These are phyloP conservation scores for Micromesistius poutassou DNA, from an alignment of 2,797 vertebrate species.

Conservation along the genomic window DNA sequence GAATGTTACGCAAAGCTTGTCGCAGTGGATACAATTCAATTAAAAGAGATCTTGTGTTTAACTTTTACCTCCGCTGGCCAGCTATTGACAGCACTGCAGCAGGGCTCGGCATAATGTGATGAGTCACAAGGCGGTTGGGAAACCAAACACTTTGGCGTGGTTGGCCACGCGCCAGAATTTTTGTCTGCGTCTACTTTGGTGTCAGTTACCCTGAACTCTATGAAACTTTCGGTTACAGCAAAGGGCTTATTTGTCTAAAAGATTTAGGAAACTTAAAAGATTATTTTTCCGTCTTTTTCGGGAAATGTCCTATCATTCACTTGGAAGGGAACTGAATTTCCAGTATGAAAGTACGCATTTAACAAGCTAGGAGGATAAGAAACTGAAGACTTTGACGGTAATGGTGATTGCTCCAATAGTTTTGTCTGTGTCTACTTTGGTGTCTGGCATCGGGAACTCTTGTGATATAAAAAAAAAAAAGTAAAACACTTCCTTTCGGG, in stretches of 20 bases:
- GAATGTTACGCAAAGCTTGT: neutral
- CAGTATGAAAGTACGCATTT: constrained; percentile 15
- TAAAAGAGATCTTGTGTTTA: neutral
- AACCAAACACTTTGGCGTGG: neutral
- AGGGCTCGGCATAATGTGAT: neutral
- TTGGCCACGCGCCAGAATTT: neutral
- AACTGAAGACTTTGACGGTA: neutral
- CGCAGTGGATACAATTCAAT: neutral
- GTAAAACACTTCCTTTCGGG: neutral
- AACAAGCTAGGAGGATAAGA: neutral
- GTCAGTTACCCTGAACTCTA: neutral
- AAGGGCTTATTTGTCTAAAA: neutral
- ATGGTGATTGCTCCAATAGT: neutral
- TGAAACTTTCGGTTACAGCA: neutral
- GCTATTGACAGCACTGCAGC: constrained; percentile 3
- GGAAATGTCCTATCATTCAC: neutral
- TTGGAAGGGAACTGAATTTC: constrained; percentile 13
- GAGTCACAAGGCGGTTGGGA: neutral
- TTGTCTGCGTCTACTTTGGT: neutral
- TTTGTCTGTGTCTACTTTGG: neutral
- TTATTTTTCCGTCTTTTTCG: neutral
- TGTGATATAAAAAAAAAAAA: neutral
- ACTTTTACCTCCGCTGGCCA: neutral
- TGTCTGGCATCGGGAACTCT: neutral
- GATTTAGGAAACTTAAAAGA: neutral